phyloP scores from a whole-genome alignment of 2,888 invertebrate genomes.

The Globia sparganii region DNA sequence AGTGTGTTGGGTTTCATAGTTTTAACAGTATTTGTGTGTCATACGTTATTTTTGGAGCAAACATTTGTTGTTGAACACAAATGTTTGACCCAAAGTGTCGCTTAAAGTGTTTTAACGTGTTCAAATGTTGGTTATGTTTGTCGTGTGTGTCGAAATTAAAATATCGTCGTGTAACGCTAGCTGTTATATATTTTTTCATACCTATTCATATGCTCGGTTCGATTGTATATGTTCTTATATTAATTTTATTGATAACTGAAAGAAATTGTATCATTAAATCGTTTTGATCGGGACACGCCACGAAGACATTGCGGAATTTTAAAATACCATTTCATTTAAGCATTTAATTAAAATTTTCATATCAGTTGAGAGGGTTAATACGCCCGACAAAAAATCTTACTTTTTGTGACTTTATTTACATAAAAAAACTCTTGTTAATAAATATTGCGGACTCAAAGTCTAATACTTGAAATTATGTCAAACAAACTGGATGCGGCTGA shows the following conservation, averaged over 20 bases:
- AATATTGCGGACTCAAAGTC: too few relatives aligned
- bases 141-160: constrained; percentile 37
- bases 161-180: constrained; percentile 27
- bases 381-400: neutral
- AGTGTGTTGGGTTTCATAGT: constrained; percentile 5
- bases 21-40: constrained; percentile 12
- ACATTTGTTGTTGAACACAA: constrained; percentile 39
- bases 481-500: neutral
- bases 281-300: constrained; percentile 49
- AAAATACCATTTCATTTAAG: neutral
- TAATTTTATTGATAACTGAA: constrained; percentile 37
- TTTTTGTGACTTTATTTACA: neutral
- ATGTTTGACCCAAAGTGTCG: constrained; percentile 40
- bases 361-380: too few relatives aligned
- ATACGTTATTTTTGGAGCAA: neutral
- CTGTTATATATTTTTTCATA: constrained; percentile 15
- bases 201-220: constrained; percentile 43
- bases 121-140: constrained; percentile 11
- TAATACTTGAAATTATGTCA: neutral
- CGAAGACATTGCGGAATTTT: constrained; percentile 11
- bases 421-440: neutral
- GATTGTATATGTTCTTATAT: constrained; percentile 22
- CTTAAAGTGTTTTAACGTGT: neutral
- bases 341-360: too few relatives aligned
- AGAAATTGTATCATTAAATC: constrained; percentile 40